Base-by-base conservation (phyloP, 2,888 invertebrate genomes). In the Deroplatys truncata region DNA sequence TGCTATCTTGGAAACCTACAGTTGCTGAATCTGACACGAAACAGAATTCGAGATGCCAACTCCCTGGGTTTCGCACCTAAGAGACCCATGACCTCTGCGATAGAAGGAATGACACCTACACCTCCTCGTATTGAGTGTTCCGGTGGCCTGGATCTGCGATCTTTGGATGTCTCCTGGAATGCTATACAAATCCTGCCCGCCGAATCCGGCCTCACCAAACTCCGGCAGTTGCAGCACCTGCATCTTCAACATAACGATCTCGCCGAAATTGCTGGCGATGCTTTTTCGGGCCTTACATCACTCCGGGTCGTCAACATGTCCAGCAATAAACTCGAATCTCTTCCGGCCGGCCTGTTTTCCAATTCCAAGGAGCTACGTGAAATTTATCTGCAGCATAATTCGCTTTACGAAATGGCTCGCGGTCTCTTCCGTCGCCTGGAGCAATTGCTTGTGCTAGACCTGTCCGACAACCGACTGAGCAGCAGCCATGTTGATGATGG, bases 261-360 rank as follows among this genome's bases (percentile, higher is more conserved):
- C 91, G 95, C 95, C 89, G 96, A 97, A 92, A 95, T 98, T 92
- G 96, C 96, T 90, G 95, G 96, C 92, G 97, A 97, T 92, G 96
- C 98, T 28, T 95, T 98, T 91, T 95, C 96, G 90, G 97, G 97
- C 84, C 94, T 98, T 88, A 95, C 96, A 83, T 96, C 97, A 86
- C 94, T 98, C 93, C 95, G 97, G 92, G 96, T 97, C 83, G 94
- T 99, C 88, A 98, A 98, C 94, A 95, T 98, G 92, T 97, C 98
- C 91, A 96, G 97, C 93, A 99, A 99, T 93, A 96, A 96, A 91
- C 94, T 99, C 92, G 96, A 96, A 92, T 95, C 96, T 28, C 93
- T 98, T 92, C 98, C 98, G 0, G 96, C 97, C 92, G 96, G 96
- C 85, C 93, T 98, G 90, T 98, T 98, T 93, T 96, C 96, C 84